These are phyloP conservation scores for Haemorhous mexicanus DNA, from an alignment of 2,113 vertebrate genomes.

Conservation along the genomic window DNA sequence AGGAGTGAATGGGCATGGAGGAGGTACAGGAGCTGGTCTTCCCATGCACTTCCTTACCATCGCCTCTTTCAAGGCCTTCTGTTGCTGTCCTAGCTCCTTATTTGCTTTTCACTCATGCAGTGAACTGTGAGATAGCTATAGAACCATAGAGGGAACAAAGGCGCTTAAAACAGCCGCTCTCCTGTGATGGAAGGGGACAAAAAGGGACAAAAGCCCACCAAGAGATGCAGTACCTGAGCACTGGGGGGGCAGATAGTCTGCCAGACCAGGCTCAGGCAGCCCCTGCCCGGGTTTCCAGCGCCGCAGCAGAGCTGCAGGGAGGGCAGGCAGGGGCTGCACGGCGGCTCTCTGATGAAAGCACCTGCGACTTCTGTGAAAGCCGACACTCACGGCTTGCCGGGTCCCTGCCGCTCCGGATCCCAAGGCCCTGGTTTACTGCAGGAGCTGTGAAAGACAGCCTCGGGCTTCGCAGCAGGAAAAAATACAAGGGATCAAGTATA, in stretches of 20 bases:
- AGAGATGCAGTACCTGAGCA: not conserved
- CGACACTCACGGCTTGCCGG: not conserved
- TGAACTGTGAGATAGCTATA: not conserved
- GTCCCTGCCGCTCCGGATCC: not conserved
- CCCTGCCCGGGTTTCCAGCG: not conserved
- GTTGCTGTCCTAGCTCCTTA: not conserved
- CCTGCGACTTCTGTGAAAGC: not conserved
- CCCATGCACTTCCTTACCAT: not conserved
- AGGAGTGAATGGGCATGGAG: not conserved
- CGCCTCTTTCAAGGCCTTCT: not conserved
- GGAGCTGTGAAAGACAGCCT: constrained; percentile 42
- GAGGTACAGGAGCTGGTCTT: not conserved
- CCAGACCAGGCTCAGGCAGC: not conserved
- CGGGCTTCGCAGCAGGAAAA: constrained; percentile 23
- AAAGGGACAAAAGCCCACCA: not conserved
- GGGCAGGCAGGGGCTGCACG: not conserved
- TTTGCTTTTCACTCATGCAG: not conserved
- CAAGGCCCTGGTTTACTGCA: constrained; percentile 17
- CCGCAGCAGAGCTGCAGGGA: not conserved
- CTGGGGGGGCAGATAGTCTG: not conserved
- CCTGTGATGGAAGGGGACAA: not conserved
- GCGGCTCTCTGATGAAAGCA: not conserved
- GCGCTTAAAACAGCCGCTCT: not conserved
- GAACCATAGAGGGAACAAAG: not conserved
- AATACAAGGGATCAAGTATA: constrained; percentile 44